Evolutionary conservation across 2,797 vertebrate genomes (phyloP).

Genomic region (Sebastolobus altivelis): DNA sequence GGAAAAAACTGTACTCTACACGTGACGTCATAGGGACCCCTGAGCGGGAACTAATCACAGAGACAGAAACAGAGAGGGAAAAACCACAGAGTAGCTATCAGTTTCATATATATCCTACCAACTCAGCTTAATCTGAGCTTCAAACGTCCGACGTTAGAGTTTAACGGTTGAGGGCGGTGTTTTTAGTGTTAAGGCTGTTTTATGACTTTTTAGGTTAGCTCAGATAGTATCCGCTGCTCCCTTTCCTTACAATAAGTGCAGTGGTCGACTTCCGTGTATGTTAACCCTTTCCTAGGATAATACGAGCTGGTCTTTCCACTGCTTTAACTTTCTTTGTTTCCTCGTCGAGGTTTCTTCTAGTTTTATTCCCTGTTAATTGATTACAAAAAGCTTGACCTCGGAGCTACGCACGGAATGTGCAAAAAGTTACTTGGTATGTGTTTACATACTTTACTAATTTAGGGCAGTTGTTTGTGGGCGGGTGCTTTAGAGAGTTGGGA

Average conservation of each 20-base stretch:
- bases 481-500: background rate
- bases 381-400: background rate
- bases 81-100: no score
- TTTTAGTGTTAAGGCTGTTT: background rate
- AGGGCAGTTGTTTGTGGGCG: background rate
- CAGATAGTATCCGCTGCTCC: background rate
- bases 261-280: background rate
- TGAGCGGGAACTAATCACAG: background rate
- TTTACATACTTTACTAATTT: background rate
- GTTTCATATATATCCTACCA: no score
- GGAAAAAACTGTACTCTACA: background rate
- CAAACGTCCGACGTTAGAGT: background rate
- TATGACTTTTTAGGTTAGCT: background rate
- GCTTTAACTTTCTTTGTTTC: no score
- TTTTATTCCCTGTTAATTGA: background rate
- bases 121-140: background rate
- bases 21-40: background rate
- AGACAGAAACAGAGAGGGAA: background rate
- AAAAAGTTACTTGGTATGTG: background rate
- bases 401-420: fast-evolving
- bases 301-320: no score
- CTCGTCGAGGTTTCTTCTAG: no score
- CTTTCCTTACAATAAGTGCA: background rate
- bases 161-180: background rate
- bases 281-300: background rate